phyloP scores from a whole-genome alignment of 2,888 invertebrate species.

The Apamea sordens region DNA sequence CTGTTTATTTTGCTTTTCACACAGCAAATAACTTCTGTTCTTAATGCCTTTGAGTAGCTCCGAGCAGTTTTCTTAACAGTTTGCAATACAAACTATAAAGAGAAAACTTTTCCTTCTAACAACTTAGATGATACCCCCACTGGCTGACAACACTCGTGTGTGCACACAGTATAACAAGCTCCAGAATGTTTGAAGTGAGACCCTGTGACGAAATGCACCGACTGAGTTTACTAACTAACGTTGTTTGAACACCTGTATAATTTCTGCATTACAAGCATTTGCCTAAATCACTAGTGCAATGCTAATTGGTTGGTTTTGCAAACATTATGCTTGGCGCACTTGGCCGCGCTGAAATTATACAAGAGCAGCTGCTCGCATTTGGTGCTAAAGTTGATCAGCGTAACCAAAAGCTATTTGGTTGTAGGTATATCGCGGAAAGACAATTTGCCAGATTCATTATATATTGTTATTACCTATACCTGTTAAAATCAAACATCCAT shows the following conservation, averaged over 20 bases:
- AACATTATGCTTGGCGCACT: slow-evolving; percentile 2
- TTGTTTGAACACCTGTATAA: slow-evolving; percentile 39
- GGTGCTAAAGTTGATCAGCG: background rate
- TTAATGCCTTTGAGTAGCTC: background rate
- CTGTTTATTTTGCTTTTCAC: background rate
- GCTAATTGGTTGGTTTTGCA: slow-evolving; percentile 35
- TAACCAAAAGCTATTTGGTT: background rate
- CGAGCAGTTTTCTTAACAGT: background rate
- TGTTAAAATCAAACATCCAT: background rate
- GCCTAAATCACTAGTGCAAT: background rate
- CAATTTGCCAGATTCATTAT: background rate
- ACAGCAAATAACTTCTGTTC: background rate
- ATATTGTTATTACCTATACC: background rate
- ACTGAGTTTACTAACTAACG: slow-evolving; percentile 27
- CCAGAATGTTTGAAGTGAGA: background rate
- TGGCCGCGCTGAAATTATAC: background rate
- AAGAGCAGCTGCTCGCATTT: background rate
- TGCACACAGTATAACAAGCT: background rate
- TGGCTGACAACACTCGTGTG: background rate
- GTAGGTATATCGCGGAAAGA: too few relatives aligned
- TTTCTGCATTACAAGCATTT: slow-evolving; percentile 49
- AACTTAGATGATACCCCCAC: background rate
- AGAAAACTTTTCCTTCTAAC: background rate
- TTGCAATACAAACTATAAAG: slow-evolving; percentile 1
- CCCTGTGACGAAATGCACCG: slow-evolving; percentile 2